Conservation (phyloP, 2,113 vertebrate species). For the Plecotus auritus region DNA sequence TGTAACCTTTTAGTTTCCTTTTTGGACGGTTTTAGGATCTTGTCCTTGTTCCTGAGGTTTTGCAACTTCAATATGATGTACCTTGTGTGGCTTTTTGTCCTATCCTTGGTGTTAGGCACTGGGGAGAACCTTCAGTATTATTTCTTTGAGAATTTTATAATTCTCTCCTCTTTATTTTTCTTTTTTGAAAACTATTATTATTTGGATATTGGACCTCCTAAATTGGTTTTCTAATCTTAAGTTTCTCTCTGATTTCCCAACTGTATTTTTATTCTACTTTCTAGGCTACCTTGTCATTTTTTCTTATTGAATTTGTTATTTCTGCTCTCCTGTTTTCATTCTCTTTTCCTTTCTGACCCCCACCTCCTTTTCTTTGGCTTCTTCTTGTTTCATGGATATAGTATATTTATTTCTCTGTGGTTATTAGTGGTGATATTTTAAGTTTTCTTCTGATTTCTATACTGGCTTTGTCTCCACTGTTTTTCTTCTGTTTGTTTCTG, state of each 20-base stretch:
- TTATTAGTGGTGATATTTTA: not conserved
- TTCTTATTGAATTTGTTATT: not conserved
- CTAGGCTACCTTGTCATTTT: not conserved
- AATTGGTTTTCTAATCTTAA: not conserved
- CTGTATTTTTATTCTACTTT: not conserved
- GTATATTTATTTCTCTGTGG: not conserved
- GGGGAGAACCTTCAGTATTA: not conserved
- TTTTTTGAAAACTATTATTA: not conserved
- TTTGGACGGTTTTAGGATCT: not conserved
- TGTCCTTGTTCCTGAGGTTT: not conserved
- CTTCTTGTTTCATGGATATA: not conserved
- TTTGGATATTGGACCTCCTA: not conserved
- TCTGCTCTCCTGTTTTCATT: not conserved
- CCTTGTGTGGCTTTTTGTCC: not conserved
- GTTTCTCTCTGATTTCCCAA: not conserved
- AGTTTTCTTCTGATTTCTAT: constrained; percentile 6
- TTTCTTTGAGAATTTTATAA: constrained; percentile 12
- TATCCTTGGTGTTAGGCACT: not conserved
- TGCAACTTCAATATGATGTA: not conserved
- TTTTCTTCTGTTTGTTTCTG: not conserved
- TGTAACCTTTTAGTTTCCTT: not conserved
- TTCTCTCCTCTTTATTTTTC: not conserved
- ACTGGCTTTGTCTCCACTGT: not conserved
- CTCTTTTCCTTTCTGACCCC: not conserved
- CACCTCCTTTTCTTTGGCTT: not conserved